Conservation (phyloP, 2,888 invertebrate species). For the Xanthia togata region DNA sequence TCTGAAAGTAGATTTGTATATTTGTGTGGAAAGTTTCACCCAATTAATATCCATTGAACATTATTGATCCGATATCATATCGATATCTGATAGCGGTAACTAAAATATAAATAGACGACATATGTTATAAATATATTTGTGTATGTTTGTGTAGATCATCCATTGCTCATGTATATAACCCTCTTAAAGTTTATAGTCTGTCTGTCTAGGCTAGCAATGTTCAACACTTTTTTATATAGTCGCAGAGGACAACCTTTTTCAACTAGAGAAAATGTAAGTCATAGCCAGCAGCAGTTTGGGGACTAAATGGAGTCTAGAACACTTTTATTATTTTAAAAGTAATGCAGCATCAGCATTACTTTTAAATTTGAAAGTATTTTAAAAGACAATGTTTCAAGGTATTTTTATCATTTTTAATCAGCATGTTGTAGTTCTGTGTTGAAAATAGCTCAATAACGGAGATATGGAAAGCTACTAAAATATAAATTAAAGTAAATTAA, state of each 20-base stretch:
- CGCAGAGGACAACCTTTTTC: background rate
- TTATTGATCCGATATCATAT: conserved; percentile 49
- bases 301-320: background rate
- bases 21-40: conserved; percentile 54
- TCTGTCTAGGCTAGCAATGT: background rate
- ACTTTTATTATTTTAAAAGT: background rate
- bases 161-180: background rate
- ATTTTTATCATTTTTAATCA: background rate
- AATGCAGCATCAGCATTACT: background rate
- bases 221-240: background rate
- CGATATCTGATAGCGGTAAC: conserved; percentile 35
- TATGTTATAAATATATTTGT: conserved; percentile 55
- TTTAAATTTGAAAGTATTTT: background rate
- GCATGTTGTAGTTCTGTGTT: background rate
- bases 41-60: conserved; percentile 47
- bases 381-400: background rate
- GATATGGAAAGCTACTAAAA: background rate
- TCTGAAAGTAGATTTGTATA: conserved; percentile 13
- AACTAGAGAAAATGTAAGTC: background rate
- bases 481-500: background rate
- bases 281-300: background rate
- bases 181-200: background rate
- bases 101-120: conserved; percentile 32
- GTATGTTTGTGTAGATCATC: conserved; percentile 45
- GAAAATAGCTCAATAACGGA: background rate